Base-by-base conservation (phyloP, 2,797 vertebrate species). In the Coregonus ussuriensis region DNA sequence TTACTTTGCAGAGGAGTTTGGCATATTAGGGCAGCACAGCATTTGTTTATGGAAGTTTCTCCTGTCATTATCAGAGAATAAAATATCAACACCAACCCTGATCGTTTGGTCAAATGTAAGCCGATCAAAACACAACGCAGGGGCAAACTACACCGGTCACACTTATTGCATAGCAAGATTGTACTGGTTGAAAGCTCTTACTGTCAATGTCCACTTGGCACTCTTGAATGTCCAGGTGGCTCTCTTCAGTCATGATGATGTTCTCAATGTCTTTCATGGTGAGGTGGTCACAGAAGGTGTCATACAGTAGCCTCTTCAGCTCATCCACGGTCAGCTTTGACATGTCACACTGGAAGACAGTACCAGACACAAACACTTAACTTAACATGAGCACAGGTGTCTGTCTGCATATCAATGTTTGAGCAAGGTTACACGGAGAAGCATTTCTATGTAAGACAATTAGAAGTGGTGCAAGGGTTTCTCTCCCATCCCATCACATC, bases 191-290 rank as follows among this genome's bases (percentile, higher is more conserved):
- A 51, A 35, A 72, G 35, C 53, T 65, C 97, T 86, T 95, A 99
- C 97, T 97, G 90, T 99, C 97, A 76, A 99, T 98, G 0, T 98
- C 96, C 66, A 99, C 96, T 0, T 98, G 96, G 79, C 96, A 97
- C 90, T 98, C 97, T 0, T 95, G 93, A 0, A 96, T 98, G 92
- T 97, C 98, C 89, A 99, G 92, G 91, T 99, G 97, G 88, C 93
- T 98, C 86, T 98, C 97, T 91, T 99, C 98, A 0, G 97, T 99
- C 95, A 98, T 97, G 88, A 99, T 99, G 93, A 99, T 99, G 93
- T 98, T 97, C 93, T 99, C 98, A 1, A 99, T 99, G 94, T 99
- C 98, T 93, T 98, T 98, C 98, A 99, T 99, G 83, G 97, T 97
- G 87, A 99, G 95, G 89, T 99, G 98, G 89, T 99, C 98, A 4